These are phyloP conservation scores for Notamacropus eugenii DNA, from an alignment of 2,797 vertebrate genomes.

Conservation along the genomic window DNA sequence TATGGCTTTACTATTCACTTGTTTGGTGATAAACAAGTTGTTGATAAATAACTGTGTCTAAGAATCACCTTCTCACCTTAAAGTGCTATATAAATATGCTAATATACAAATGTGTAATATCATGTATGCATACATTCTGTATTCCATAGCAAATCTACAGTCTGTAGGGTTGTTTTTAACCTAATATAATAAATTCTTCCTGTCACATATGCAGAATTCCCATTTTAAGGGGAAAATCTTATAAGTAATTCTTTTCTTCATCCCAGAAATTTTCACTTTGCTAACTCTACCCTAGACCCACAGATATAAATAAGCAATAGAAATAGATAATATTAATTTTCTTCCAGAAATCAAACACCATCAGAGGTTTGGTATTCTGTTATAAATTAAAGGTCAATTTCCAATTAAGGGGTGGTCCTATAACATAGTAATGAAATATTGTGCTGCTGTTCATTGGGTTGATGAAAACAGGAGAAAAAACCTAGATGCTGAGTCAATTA, in stretches of 20 bases:
- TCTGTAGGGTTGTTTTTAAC: constrained; percentile 15
- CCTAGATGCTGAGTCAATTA: constrained; percentile 49
- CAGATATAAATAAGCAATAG: constrained; percentile 69
- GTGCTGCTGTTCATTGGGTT: constrained; percentile 59
- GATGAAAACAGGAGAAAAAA: constrained; percentile 59
- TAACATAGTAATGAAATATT: constrained; percentile 63
- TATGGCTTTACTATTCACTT: not conserved
- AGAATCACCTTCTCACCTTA: not conserved
- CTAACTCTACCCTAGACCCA: constrained; percentile 66
- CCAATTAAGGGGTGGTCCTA: constrained; percentile 68
- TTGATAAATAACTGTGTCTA: not conserved
- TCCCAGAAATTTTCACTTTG: constrained; percentile 62
- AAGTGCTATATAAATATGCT: not conserved
- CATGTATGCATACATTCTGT: not conserved
- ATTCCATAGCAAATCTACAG: constrained; percentile 6
- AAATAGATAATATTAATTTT: constrained; percentile 79
- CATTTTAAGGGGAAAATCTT: constrained; percentile 75
- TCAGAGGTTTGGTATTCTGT: constrained; percentile 63
- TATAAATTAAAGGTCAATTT: constrained; percentile 75
- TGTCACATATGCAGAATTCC: constrained; percentile 57
- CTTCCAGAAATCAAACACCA: constrained; percentile 77
- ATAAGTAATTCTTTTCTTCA: constrained; percentile 49
- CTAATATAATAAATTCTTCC: constrained; percentile 48
- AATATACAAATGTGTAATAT: not conserved
- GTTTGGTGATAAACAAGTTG: not conserved